Evolutionary conservation across 2,797 vertebrate species (phyloP).

Genomic region (Amblyopsis hoosieri): DNA sequence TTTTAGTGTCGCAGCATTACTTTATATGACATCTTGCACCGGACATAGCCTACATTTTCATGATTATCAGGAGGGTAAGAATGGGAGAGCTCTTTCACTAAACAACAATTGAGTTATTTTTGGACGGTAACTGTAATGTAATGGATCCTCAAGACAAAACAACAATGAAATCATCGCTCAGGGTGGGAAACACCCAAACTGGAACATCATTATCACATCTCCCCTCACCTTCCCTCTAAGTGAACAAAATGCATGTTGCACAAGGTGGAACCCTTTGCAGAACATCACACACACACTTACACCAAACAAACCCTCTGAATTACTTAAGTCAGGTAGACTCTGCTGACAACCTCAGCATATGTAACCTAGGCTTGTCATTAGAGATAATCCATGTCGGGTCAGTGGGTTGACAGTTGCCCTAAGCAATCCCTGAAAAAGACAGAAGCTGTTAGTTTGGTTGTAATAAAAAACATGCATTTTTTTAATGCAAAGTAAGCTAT

Average conservation of each 20-base stretch:
- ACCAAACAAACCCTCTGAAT: too few relatives aligned
- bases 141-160: constrained; percentile 36
- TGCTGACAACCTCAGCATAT: too few relatives aligned
- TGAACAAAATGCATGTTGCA: neutral
- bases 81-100: constrained; percentile 11
- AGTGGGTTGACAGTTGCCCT: too few relatives aligned
- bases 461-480: too few relatives aligned
- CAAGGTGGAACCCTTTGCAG: neutral
- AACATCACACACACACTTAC: too few relatives aligned
- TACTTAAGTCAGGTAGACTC: too few relatives aligned
- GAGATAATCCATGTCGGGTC: too few relatives aligned
- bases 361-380: too few relatives aligned
- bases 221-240: neutral
- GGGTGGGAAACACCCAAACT: constrained; percentile 35
- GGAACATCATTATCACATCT: constrained; percentile 29
- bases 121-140: constrained; percentile 33
- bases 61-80: constrained; percentile 25
- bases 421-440: too few relatives aligned
- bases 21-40: constrained; percentile 33
- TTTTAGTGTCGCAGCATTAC: constrained; percentile 63
- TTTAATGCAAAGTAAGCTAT: too few relatives aligned
- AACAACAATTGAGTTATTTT: constrained; percentile 51
- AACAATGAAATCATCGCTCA: constrained; percentile 30
- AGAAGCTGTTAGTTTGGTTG: too few relatives aligned
- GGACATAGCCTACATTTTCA: constrained; percentile 40